phyloP scores from a whole-genome alignment of 2,113 vertebrate species.

The Tinamus guttatus region DNA sequence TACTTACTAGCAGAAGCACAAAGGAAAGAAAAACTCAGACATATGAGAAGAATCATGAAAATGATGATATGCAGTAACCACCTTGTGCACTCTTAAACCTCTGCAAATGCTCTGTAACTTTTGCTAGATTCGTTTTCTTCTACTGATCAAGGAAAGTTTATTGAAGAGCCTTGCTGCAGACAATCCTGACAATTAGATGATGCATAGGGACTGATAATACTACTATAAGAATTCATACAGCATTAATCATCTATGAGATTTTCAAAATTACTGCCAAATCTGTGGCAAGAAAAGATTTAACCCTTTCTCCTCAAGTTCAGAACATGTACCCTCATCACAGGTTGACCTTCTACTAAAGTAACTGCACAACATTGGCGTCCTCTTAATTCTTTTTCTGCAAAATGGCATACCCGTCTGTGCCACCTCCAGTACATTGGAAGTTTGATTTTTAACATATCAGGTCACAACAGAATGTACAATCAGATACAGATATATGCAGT shows the following conservation, averaged over 20 bases:
- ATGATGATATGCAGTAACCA: background rate
- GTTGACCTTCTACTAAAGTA: background rate
- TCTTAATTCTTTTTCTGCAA: background rate
- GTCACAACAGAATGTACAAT: background rate
- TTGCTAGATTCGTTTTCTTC: background rate
- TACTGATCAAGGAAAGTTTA: background rate
- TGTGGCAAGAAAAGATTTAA: background rate
- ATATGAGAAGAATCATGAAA: background rate
- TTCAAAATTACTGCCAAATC: background rate
- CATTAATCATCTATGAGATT: background rate
- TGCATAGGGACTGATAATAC: background rate
- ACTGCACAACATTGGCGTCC: background rate
- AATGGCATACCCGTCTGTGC: background rate
- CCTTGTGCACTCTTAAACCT: background rate
- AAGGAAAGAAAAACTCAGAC: background rate
- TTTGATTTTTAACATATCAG: background rate
- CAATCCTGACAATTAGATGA: background rate
- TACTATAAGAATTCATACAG: background rate
- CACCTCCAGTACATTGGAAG: background rate
- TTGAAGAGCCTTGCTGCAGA: background rate
- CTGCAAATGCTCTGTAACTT: background rate
- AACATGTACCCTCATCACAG: background rate
- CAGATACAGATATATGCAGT: background rate
- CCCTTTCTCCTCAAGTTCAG: background rate
- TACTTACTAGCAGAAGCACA: background rate